Evolutionary conservation across 1,140 invertebrate genomes (phyloP).

Genomic region (Magallana ariakensis): DNA sequence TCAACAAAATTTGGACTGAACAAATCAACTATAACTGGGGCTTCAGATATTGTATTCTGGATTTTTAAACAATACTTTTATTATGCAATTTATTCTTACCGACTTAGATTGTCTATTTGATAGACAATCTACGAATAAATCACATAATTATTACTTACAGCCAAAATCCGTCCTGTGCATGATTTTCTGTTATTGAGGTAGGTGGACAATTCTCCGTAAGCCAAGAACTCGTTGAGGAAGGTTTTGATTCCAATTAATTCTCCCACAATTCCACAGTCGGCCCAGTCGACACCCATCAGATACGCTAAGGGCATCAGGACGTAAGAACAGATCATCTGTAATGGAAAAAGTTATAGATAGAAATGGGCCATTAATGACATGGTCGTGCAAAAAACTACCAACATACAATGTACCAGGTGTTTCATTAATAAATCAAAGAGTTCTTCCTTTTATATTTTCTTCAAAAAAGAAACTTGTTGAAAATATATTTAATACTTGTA

Average conservation of each 20-base stretch:
- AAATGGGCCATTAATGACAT: background rate
- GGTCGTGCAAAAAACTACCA: background rate
- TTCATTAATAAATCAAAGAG: no score
- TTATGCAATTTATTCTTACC: no score
- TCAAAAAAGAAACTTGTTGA: no score
- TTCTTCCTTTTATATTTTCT: no score
- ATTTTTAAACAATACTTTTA: background rate
- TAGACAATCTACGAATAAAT: background rate
- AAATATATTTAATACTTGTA: no score
- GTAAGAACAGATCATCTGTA: slow-evolving; percentile 76
- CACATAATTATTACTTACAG: slow-evolving; percentile 55
- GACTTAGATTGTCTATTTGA: background rate
- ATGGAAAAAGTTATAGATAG: background rate
- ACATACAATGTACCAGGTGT: no score
- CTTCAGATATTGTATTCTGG: no score
- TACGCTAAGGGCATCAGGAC: slow-evolving; percentile 78
- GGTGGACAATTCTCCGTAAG: slow-evolving; percentile 71
- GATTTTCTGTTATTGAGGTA: slow-evolving; percentile 65
- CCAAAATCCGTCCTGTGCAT: slow-evolving; percentile 59
- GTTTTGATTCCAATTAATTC: slow-evolving; percentile 78
- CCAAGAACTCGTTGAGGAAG: slow-evolving; percentile 79
- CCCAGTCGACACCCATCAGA: slow-evolving; percentile 77
- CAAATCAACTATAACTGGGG: no score
- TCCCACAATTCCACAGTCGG: slow-evolving; percentile 75
- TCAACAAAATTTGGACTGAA: no score